Base-by-base conservation (phyloP, 2,797 vertebrate genomes). In the Spinus olivaceus region DNA sequence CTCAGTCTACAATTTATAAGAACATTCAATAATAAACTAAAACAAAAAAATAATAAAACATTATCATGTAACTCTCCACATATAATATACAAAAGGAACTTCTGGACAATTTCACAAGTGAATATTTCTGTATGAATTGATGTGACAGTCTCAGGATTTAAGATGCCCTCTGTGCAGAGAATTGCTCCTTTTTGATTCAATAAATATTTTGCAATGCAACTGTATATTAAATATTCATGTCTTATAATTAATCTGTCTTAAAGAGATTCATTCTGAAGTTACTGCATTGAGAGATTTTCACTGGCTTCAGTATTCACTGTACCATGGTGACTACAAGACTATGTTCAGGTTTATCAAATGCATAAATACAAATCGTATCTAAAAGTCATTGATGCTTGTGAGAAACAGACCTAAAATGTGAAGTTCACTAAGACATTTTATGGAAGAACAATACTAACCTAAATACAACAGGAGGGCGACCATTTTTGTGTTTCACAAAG, bases 401-500 rank as follows among this genome's bases (percentile, higher is more conserved):
- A 83, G 11, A 20, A 91, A 56, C 20, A 33, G 15, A 56, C 2
- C 28, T 11, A 56, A 88, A 88, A 74, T 10, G 7, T 25, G 35
- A 88, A 50, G 3, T 12, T 19, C 41, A 47, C 16, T 4, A 74
- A 69, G 32, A 9, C 25, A 56, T 44, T 87, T 61, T 32, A 71
- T 78, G 41, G 67, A 50, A 51, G 20, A 86, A 56, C 17, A 63
- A 63, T 59, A 95, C 96, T 53, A 97, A 99, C 99, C 99, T 98
- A 90, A 99, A 99, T 81, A 99, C 96, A 92, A 98, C 98, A 79
- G 99, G 98, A 25, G 99, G 98, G 65, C 98, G 97, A 77, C 98
- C 98, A 77, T 98, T 99, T 98, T 99, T 99, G 96, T 99, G 98
- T 86, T 99, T 99, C 93, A 99, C 99, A 92, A 99, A 99, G 97